Base-by-base conservation (phyloP, 2,797 vertebrate species). In the Pseudomugil tenellus region DNA sequence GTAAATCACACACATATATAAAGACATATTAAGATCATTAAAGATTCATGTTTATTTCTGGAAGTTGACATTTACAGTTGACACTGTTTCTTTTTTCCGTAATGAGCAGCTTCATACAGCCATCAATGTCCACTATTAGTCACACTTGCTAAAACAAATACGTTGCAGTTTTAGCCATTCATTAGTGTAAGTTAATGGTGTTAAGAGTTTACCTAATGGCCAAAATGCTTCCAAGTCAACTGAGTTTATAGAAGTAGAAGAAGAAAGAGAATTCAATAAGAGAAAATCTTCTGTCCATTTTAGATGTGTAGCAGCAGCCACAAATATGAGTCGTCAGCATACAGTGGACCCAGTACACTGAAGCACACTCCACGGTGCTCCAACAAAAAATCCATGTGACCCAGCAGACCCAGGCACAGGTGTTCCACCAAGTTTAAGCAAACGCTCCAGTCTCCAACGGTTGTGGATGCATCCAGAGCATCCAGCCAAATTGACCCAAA, bases 361-460 rank as follows among this genome's bases (percentile, higher is more conserved):
- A 90, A 59, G 41, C 91, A 93, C 17, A 88, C 92, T 1, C 41
- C 65, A 35, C 62, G 70, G 72, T 92, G 84, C 60, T 93, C 93
- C 80, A 93, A 80, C 68, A 93, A 71, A 62, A 87, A 71, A 69
- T 92, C 91, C 70, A 80, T 43, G 10, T 87, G 89, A 46, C 77
- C 79, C 37, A 93, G 37, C 63, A 93, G 71, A 65, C 91, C 87
- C 78, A 92, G 43, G 74, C 76, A 87, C 59, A 93, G 70, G 53
- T 87, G 68, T 53, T 93, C 91, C 19, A 92, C 58, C 21, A 93
- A 75, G 56, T 67, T 62, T 63, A 93, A 35, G 74, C 91, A 93
- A 32, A 89, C 1, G 0, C 77, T 77, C 92, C 92, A 93, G 74
- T 81, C 72, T 31, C 85, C 83, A 23, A 7, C 26, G 0, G 19